Conservation (phyloP, 2,797 vertebrate species). For the Microctenopoma stevenorrisi region DNA sequence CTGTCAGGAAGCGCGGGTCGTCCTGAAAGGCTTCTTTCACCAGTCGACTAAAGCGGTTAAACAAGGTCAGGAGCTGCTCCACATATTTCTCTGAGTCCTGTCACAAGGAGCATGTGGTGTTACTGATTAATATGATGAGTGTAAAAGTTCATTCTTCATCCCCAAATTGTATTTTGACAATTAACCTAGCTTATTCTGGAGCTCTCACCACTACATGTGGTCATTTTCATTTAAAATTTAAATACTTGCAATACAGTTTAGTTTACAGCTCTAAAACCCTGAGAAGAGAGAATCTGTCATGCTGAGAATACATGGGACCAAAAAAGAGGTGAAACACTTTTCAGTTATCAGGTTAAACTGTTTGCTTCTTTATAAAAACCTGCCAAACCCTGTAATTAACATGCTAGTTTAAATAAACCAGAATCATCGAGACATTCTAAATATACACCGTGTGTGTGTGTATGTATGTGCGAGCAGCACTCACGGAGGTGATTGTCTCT, state of each 20-base stretch:
- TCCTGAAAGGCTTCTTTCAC: conserved; percentile 99
- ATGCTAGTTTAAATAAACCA: background rate
- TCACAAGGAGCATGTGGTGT: conserved; percentile 35
- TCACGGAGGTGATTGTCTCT: conserved; percentile 98
- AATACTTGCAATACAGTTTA: too few species aligned
- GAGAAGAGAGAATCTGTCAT: too few species aligned
- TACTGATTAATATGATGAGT: background rate
- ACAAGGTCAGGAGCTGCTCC: conserved; percentile 96
- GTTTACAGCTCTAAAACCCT: too few species aligned
- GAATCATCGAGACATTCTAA: too few species aligned
- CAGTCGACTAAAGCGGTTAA: conserved; percentile 98
- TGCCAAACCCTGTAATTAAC: background rate
- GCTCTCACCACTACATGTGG: background rate
- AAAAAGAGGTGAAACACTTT: too few species aligned
- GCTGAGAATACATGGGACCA: too few species aligned
- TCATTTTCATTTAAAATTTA: too few species aligned
- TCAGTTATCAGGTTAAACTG: too few species aligned
- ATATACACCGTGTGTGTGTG: background rate
- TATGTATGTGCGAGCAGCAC: conserved; percentile 51
- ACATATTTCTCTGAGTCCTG: conserved; percentile 99
- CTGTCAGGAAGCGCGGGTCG: conserved; percentile 97
- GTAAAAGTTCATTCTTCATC: background rate
- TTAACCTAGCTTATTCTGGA: background rate
- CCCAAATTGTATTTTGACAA: background rate
- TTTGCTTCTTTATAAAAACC: too few species aligned